A percentile compares a stretch with the other conserved stretches of the same genome.
phyloP scores from a whole-genome alignment of 2,113 vertebrate genomes.

The Strix aluco region DNA sequence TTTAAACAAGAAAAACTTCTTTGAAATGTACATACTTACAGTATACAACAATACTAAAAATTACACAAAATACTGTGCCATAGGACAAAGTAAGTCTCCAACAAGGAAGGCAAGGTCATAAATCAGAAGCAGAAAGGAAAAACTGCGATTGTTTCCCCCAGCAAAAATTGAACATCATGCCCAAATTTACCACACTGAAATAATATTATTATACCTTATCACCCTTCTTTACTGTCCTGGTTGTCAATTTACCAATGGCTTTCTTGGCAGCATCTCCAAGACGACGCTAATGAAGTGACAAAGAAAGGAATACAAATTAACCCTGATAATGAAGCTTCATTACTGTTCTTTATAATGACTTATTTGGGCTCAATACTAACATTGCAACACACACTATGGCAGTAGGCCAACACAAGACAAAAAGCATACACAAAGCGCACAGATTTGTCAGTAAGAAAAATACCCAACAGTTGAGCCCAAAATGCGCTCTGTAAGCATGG shows the following conservation, averaged over 20 bases:
- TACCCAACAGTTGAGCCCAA: background rate
- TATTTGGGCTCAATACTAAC: background rate
- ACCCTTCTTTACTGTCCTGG: slow-evolving; percentile 95
- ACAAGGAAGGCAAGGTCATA: background rate
- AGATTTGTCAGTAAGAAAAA: background rate
- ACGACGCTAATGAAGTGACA: slow-evolving; percentile 83
- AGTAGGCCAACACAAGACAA: background rate
- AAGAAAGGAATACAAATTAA: slow-evolving; percentile 62
- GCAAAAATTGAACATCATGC: background rate
- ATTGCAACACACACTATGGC: background rate
- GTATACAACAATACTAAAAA: background rate
- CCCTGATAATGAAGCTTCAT: slow-evolving; percentile 13
- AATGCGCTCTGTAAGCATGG: background rate
- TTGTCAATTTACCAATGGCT: slow-evolving; percentile 94
- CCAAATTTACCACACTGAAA: background rate
- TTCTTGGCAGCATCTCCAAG: slow-evolving; percentile 97
- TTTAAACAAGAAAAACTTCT: background rate
- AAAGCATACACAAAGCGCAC: background rate
- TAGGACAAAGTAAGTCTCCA: background rate
- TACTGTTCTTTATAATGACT: slow-evolving; percentile 30
- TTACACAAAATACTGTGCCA: background rate
- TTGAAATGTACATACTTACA: background rate
- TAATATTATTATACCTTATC: slow-evolving; percentile 87
- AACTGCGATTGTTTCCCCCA: background rate
- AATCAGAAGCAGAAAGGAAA: background rate